phyloP scores from a whole-genome alignment of 2,113 vertebrate species.

The Petroica traversi region DNA sequence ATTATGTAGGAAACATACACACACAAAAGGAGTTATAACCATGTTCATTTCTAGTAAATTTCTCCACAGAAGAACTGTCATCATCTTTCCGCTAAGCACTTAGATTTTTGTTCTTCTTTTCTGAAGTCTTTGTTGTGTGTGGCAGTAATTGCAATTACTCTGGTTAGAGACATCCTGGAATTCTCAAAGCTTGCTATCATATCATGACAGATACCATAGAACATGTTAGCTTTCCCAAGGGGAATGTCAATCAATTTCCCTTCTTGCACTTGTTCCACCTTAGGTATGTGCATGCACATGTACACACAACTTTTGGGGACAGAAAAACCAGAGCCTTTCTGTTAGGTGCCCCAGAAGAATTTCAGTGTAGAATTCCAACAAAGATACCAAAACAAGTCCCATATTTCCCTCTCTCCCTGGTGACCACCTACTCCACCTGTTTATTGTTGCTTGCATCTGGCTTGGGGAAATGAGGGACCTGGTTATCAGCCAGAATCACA shows the following conservation, averaged over 20 bases:
- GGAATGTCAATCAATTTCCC: neutral
- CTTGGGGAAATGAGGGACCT: neutral
- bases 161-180: neutral
- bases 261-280: neutral
- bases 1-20: neutral
- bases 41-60: neutral
- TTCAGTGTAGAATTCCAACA: neutral
- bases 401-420: neutral
- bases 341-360: neutral
- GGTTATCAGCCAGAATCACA: neutral
- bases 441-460: neutral
- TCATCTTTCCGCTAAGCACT: neutral
- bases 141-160: neutral
- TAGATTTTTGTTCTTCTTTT: neutral
- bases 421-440: neutral
- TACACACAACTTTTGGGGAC: neutral
- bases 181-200: neutral
- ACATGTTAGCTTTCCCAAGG: neutral
- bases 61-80: neutral
- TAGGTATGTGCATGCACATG: accelerated
- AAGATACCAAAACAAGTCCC: neutral
- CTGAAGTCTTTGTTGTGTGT: neutral
- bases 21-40: neutral
- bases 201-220: neutral
- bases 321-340: neutral